Percentiles rank a stretch among this genome's conserved stretches.
Conservation (phyloP, 2,113 vertebrate genomes). For the Ameiurus melas region DNA sequence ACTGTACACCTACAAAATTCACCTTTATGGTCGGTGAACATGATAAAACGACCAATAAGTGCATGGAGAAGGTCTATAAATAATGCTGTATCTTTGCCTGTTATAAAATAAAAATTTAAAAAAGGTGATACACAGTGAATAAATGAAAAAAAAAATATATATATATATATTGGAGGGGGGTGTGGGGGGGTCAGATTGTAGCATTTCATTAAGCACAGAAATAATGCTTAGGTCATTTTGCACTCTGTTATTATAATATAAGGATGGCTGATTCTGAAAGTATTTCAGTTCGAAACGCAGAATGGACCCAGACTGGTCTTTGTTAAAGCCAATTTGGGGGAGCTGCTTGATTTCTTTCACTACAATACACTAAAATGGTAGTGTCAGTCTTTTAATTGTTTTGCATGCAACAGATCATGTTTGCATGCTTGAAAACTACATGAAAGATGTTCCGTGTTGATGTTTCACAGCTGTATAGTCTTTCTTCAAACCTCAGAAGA, state of each 20-base stretch:
- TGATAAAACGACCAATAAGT: neutral
- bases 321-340: neutral
- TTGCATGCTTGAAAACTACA: conserved; percentile 45
- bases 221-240: conserved; percentile 27
- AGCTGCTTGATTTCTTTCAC: conserved; percentile 7
- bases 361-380: neutral
- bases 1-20: neutral
- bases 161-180: neutral
- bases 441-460: conserved; percentile 36
- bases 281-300: neutral
- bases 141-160: neutral
- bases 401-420: conserved; percentile 48
- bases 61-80: neutral
- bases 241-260: conserved; percentile 5
- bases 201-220: conserved; percentile 23
- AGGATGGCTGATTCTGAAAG: neutral
- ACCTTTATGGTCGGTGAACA: neutral
- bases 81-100: neutral
- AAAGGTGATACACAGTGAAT: neutral
- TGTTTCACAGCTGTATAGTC: conserved; percentile 50
- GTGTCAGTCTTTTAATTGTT: conserved; percentile 13
- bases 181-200: conserved; percentile 18
- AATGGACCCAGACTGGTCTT: neutral
- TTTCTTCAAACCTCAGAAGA: conserved; percentile 45
- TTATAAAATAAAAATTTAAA: no score